Conservation (phyloP, 2,888 invertebrate genomes). For the Thymelicus acteon region DNA sequence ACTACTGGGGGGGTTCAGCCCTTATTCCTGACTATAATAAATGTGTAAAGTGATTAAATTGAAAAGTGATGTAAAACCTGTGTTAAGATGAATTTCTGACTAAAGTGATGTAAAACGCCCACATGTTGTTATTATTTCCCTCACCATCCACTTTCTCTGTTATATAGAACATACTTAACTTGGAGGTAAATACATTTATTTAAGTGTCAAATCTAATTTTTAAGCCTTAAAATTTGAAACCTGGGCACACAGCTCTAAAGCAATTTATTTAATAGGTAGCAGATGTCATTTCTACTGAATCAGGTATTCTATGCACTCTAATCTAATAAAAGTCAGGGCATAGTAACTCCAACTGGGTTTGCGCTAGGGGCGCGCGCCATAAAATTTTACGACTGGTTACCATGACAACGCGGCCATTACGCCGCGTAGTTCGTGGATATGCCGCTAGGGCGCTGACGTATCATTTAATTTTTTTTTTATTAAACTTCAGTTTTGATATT, state of each 20-base stretch:
- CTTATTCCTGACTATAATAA: too few relatives aligned
- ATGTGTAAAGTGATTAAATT: too few relatives aligned
- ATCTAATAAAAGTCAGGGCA: slow-evolving; percentile 52
- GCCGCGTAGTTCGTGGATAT: slow-evolving; percentile 52
- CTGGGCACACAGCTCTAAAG: background rate
- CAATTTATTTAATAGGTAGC: background rate
- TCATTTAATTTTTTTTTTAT: slow-evolving; percentile 41
- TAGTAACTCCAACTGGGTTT: slow-evolving; percentile 61
- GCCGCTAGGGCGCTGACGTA: slow-evolving; percentile 42
- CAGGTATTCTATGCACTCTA: slow-evolving; percentile 35
- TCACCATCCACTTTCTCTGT: too few relatives aligned
- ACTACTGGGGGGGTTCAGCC: too few relatives aligned
- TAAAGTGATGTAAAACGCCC: too few relatives aligned
- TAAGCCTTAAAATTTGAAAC: background rate
- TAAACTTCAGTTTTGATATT: slow-evolving; percentile 26
- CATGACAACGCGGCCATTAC: slow-evolving; percentile 74
- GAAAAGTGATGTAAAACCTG: too few relatives aligned
- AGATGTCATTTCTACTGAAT: slow-evolving; percentile 17
- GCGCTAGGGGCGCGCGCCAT: slow-evolving; percentile 65
- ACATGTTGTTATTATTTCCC: too few relatives aligned
- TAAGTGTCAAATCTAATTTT: too few relatives aligned
- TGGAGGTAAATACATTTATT: too few relatives aligned
- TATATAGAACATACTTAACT: too few relatives aligned
- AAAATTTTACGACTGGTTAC: slow-evolving; percentile 79
- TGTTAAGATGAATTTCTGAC: too few relatives aligned